Conservation (phyloP, 2,888 invertebrate genomes). For the Pachycephus smyrnensis region DNA sequence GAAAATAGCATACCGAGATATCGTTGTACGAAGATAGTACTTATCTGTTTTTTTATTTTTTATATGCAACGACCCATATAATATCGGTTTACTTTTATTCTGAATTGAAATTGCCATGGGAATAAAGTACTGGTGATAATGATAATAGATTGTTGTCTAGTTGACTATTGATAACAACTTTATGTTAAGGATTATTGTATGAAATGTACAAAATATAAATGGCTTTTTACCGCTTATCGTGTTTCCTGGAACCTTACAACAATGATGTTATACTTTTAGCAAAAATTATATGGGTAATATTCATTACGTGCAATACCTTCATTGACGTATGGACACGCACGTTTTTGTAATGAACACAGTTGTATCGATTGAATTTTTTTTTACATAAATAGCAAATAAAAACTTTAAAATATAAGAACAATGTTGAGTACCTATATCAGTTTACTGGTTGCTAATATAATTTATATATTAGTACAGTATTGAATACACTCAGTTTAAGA, state of each 20-base stretch:
- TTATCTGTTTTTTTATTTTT: not conserved
- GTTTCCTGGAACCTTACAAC: not conserved
- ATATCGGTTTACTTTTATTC: not conserved
- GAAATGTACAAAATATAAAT: not conserved
- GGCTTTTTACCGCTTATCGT: not conserved
- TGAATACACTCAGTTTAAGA: too few species aligned
- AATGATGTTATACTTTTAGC: not conserved
- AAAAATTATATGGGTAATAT: not conserved
- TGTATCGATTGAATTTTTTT: not conserved
- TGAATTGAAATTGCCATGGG: not conserved
- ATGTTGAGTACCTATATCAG: not conserved
- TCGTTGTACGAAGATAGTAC: not conserved
- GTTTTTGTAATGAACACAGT: not conserved
- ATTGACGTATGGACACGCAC: not conserved
- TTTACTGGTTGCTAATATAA: not conserved
- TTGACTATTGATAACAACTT: not conserved
- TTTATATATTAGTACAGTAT: not conserved
- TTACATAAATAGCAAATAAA: not conserved
- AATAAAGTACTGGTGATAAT: not conserved
- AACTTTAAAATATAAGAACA: not conserved
- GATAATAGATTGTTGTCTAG: not conserved
- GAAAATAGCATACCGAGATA: not conserved
- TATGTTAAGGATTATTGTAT: not conserved
- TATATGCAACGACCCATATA: not conserved
- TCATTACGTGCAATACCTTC: too few species aligned